Evolutionary conservation across 2,797 vertebrate species (phyloP).

Genomic region (Myripristis murdjan): DNA sequence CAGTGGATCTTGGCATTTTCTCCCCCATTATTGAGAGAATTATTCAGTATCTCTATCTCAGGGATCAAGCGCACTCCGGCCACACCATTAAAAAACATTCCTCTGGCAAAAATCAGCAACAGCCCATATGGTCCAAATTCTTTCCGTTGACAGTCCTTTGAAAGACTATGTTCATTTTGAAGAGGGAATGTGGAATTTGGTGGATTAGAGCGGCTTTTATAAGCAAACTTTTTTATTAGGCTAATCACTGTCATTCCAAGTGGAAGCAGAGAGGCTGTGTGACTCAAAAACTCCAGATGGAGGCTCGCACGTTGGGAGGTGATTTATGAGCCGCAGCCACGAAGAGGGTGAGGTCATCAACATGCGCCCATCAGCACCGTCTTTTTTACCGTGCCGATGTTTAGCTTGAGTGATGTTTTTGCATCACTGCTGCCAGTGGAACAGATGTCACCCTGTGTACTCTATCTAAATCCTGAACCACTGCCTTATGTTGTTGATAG

Average conservation of each 20-base stretch:
- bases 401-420: background rate
- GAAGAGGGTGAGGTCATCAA: constrained; percentile 40
- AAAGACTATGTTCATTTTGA: constrained; percentile 47
- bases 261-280: constrained; percentile 13
- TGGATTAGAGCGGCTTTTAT: constrained; percentile 43
- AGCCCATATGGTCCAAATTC: constrained; percentile 30
- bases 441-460: background rate
- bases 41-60: constrained; percentile 16
- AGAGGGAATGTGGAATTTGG: constrained; percentile 12
- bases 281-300: constrained; percentile 53
- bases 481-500: background rate
- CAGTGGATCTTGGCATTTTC: constrained; percentile 9
- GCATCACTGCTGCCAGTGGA: constrained; percentile 6
- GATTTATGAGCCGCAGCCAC: constrained; percentile 43
- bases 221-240: constrained; percentile 24
- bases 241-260: constrained; percentile 22
- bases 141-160: constrained; percentile 55
- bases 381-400: background rate
- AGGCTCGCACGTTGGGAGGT: constrained; percentile 1
- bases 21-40: constrained; percentile 35
- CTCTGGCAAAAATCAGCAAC: constrained; percentile 32
- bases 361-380: constrained; percentile 4
- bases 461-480: background rate
- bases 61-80: constrained; percentile 31
- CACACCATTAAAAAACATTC: constrained; percentile 58